A percentile compares a stretch with the other conserved stretches of the same genome.
Conservation (phyloP, 2,888 invertebrate species). For the Schizaphis graminum region DNA sequence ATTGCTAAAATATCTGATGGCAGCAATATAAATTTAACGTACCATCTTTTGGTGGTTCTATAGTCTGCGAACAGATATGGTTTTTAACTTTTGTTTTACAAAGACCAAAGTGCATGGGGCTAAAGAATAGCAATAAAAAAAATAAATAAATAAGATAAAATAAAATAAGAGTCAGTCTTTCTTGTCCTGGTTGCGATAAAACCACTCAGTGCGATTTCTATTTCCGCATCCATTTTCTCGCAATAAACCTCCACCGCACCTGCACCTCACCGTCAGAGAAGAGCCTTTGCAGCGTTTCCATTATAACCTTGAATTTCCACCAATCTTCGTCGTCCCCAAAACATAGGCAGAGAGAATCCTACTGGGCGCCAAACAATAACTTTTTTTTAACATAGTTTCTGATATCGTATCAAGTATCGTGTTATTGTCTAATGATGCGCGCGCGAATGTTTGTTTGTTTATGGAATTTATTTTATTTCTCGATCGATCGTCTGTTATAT, state of each 20-base stretch:
- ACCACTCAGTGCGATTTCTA: slow-evolving; percentile 37
- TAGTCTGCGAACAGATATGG: background rate
- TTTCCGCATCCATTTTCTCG: slow-evolving; percentile 17
- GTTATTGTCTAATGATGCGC: slow-evolving; percentile 48
- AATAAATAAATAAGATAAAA: background rate
- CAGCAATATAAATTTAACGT: background rate
- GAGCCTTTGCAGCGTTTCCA: background rate
- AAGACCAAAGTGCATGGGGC: background rate
- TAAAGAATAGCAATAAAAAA: slow-evolving; percentile 1
- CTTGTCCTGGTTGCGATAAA: slow-evolving; percentile 6
- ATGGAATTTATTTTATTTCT: background rate
- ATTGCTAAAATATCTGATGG: background rate
- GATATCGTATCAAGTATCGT: slow-evolving; percentile 29
- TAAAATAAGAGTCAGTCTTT: slow-evolving; percentile 2
- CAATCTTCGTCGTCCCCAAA: background rate
- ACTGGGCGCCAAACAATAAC: background rate
- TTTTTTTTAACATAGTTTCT: background rate
- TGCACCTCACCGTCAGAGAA: background rate
- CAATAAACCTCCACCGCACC: background rate
- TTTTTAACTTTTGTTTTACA: slow-evolving; percentile 55
- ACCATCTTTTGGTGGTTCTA: background rate
- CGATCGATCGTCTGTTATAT: background rate
- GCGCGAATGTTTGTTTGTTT: background rate
- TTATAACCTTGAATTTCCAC: background rate
- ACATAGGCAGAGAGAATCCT: background rate